Percentiles rank a stretch among this genome's conserved stretches.
phyloP scores from a whole-genome alignment of 2,113 vertebrate genomes.

The Alethe diademata region DNA sequence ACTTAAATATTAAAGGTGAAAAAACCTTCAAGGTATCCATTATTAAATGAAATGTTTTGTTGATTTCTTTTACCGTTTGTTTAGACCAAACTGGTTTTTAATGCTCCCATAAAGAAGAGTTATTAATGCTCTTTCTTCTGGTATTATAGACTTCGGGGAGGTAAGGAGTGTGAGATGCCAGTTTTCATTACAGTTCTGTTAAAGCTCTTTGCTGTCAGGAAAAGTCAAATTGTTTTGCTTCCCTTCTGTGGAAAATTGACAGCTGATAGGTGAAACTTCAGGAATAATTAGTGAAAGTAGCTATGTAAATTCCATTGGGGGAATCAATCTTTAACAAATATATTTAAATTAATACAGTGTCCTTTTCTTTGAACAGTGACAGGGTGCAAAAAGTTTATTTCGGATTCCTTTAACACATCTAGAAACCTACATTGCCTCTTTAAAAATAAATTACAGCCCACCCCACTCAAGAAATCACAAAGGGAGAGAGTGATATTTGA shows the following conservation, averaged over 20 bases:
- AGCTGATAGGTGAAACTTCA: constrained; percentile 75
- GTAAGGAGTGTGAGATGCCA: constrained; percentile 12
- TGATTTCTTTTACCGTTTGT: background rate
- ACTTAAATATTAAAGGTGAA: background rate
- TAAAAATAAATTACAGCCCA: constrained; percentile 77
- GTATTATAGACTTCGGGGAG: constrained; percentile 20
- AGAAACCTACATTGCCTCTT: constrained; percentile 58
- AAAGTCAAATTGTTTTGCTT: constrained; percentile 62
- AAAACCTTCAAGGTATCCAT: background rate
- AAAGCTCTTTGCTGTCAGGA: constrained; percentile 64
- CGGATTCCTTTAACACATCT: constrained; percentile 53
- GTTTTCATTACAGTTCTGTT: constrained; percentile 51
- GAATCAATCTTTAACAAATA: constrained; percentile 69
- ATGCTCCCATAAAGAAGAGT: background rate
- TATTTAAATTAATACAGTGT: constrained; percentile 77
- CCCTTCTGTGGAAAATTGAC: constrained; percentile 58
- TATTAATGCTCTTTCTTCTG: constrained; percentile 31
- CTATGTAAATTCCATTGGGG: constrained; percentile 35
- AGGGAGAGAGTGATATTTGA: constrained; percentile 60
- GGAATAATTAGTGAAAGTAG: constrained; percentile 72
- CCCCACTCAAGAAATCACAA: constrained; percentile 58
- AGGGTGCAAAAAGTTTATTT: constrained; percentile 59
- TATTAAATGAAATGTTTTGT: background rate
- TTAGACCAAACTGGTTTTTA: constrained; percentile 8
- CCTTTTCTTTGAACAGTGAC: constrained; percentile 69